Percentiles rank a stretch among this genome's conserved stretches.
Conservation (phyloP, 2,888 invertebrate species). For the Scaptomyza flava region DNA sequence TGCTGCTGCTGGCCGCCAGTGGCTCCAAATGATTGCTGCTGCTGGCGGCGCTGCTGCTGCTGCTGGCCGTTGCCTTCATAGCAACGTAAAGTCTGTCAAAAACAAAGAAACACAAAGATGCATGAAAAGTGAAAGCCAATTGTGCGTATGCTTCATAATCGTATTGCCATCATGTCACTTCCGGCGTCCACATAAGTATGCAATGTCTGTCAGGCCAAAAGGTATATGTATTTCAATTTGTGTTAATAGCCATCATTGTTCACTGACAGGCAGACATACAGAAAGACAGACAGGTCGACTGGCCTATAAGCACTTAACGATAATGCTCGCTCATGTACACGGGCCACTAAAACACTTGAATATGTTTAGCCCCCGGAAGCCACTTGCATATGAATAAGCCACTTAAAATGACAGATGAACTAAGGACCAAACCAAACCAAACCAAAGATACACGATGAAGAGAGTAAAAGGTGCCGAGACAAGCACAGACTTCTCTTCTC, state of each 20-base stretch:
- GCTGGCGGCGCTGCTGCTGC: slow-evolving; percentile 54
- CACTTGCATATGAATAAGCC: slow-evolving; percentile 82
- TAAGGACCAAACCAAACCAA: slow-evolving; percentile 35
- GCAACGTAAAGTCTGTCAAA: slow-evolving; percentile 59
- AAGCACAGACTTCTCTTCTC: slow-evolving; percentile 15
- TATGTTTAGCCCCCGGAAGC: slow-evolving; percentile 80
- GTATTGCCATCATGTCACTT: slow-evolving; percentile 16
- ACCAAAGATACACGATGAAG: slow-evolving; percentile 1
- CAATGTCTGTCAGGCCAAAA: slow-evolving; percentile 19
- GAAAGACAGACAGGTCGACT: slow-evolving; percentile 7
- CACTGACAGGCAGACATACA: slow-evolving; percentile 32
- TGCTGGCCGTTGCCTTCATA: slow-evolving; percentile 82
- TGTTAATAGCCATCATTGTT: slow-evolving; percentile 77
- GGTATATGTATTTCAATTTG: slow-evolving; percentile 70
- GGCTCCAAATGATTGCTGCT: slow-evolving; percentile 49
- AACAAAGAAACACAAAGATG: slow-evolving; percentile 1
- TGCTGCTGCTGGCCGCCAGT: slow-evolving; percentile 53
- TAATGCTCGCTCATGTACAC: slow-evolving; percentile 79
- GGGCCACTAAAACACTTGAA: slow-evolving; percentile 77
- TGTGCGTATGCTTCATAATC: slow-evolving; percentile 64
- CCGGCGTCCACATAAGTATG: slow-evolving; percentile 31
- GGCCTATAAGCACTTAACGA: slow-evolving; percentile 79
- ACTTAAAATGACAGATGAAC: slow-evolving; percentile 82
- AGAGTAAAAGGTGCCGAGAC: slow-evolving; percentile 19
- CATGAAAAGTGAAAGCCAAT: slow-evolving; percentile 26